A percentile compares a stretch with the other conserved stretches of the same genome.
phyloP scores from a whole-genome alignment of 1,140 invertebrate genomes.

The Drosophila fuyamai region DNA sequence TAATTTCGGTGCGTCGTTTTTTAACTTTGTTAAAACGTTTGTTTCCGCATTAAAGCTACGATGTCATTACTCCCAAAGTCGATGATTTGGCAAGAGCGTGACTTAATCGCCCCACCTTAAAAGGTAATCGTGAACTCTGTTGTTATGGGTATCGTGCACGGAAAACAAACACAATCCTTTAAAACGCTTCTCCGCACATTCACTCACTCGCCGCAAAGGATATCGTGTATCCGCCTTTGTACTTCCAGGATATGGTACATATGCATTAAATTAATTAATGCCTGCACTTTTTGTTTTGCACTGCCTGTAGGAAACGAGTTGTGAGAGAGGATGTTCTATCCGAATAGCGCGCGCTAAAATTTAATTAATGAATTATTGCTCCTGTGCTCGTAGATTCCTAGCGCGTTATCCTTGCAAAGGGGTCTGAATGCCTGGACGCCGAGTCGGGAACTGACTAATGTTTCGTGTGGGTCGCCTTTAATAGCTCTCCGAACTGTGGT shows the following conservation, averaged over 20 bases:
- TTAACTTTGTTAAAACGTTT: too few relatives aligned
- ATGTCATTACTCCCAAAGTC: neutral
- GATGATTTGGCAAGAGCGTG: constrained; percentile 9
- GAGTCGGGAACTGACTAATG: constrained; percentile 61
- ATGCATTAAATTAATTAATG: constrained; percentile 31
- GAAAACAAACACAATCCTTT: constrained; percentile 31
- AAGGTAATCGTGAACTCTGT: constrained; percentile 35
- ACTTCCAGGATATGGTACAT: constrained; percentile 9
- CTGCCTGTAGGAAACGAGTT: constrained; percentile 20
- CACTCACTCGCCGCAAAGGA: constrained; percentile 17
- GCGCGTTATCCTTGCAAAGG: constrained; percentile 37
- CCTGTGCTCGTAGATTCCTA: neutral
- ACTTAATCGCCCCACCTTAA: constrained; percentile 41
- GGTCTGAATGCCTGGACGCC: constrained; percentile 48
- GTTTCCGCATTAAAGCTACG: neutral
- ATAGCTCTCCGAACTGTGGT: constrained; percentile 56
- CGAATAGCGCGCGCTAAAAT: constrained; percentile 19
- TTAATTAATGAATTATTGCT: constrained; percentile 9
- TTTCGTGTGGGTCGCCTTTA: constrained; percentile 53
- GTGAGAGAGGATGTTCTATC: constrained; percentile 13
- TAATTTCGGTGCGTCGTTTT: too few relatives aligned
- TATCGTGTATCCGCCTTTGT: constrained; percentile 9
- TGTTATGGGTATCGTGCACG: constrained; percentile 25
- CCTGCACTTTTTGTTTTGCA: constrained; percentile 31
- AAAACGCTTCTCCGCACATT: constrained; percentile 26